Evolutionary conservation across 2,888 invertebrate species (phyloP).

Genomic region (Crematogaster levior): DNA sequence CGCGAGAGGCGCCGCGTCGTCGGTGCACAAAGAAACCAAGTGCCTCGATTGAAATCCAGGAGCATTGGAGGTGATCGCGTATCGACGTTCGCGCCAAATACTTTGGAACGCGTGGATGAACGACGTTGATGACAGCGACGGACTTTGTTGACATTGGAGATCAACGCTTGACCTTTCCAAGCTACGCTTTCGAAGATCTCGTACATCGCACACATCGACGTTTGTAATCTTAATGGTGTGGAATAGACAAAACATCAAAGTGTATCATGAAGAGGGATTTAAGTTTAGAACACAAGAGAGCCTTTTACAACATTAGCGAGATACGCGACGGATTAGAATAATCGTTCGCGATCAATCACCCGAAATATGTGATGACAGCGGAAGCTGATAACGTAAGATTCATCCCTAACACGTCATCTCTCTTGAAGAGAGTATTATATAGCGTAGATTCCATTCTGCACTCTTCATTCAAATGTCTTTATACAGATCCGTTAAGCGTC

Average conservation of each 20-base stretch:
- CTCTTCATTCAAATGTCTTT: conserved; percentile 23
- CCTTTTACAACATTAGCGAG: neutral
- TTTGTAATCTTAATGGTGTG: conserved; percentile 7
- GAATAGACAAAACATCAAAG: neutral
- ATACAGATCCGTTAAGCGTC: neutral
- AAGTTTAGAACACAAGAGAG: neutral
- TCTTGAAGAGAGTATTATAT: neutral
- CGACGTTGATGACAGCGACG: neutral
- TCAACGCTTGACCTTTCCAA: neutral
- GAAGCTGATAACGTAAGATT: neutral
- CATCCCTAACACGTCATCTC: neutral
- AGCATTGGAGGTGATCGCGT: neutral
- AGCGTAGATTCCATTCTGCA: neutral
- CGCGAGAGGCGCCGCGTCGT: neutral
- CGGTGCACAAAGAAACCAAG: conserved; percentile 9
- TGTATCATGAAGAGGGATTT: neutral
- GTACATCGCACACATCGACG: neutral
- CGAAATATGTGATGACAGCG: neutral
- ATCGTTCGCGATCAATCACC: neutral
- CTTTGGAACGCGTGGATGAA: neutral
- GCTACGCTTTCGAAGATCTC: neutral
- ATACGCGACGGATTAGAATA: neutral
- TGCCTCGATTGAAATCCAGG: neutral
- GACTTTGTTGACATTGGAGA: neutral
- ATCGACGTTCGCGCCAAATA: neutral